phyloP scores from a whole-genome alignment of 2,113 vertebrate species.

The Natator depressus region DNA sequence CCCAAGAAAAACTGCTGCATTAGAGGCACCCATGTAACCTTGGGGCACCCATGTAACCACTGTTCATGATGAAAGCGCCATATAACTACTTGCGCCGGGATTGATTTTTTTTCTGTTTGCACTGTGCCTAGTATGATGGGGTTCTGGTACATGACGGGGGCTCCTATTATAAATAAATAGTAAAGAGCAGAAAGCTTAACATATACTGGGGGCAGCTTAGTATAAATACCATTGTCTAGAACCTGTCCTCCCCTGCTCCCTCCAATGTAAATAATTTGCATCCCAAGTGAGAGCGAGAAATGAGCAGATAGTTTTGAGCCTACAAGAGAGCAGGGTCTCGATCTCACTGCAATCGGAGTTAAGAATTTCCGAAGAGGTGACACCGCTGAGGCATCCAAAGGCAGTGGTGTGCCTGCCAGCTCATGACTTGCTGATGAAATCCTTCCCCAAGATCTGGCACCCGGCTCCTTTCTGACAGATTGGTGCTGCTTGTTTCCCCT shows the following conservation, averaged over 20 bases:
- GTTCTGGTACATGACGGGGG: neutral
- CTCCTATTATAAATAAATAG: too few species aligned
- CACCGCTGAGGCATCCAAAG: neutral
- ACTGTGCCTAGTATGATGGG: neutral
- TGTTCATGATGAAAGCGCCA: neutral
- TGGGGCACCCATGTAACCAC: neutral
- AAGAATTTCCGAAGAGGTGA: neutral
- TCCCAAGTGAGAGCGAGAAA: neutral
- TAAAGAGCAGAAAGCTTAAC: neutral
- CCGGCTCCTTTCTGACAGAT: neutral
- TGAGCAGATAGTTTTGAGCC: neutral
- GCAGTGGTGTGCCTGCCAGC: neutral
- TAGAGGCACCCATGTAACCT: neutral
- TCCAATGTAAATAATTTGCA: neutral
- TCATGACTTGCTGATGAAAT: neutral
- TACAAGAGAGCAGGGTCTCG: neutral
- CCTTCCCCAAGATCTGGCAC: neutral
- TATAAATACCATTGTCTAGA: neutral
- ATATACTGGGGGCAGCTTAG: neutral
- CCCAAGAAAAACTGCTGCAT: neutral
- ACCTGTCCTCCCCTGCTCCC: neutral
- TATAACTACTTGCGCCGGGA: neutral
- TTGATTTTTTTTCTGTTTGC: neutral
- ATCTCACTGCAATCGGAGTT: neutral
- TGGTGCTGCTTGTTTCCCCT: neutral